Base-by-base conservation (phyloP, 2,888 invertebrate genomes). In the Adineta ricciae region DNA sequence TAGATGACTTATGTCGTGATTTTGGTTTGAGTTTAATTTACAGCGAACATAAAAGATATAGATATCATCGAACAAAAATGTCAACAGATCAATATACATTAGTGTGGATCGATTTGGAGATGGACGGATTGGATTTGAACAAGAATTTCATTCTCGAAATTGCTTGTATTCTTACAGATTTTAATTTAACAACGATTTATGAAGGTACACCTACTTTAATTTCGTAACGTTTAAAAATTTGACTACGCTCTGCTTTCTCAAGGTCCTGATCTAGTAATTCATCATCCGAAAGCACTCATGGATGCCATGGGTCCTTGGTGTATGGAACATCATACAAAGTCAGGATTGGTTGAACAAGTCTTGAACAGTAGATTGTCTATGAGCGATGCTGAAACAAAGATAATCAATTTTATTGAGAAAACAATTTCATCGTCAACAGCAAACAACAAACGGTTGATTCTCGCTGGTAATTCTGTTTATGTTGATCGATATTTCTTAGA, bases 381-480 rank as follows among this genome's bases (percentile, higher is more conserved):
- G 7, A 88, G 91, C 85, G 91, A 93, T 86, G 96, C 95, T 0
- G 95, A 96, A 89, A 89, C 91, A 21, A 85, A 92, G 88, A 88
- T 97, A 41, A 88, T 95, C 27, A 88, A 93, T 0, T 96, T 95
- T 90, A 89, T 97, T 0, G 90, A 92, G 87, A 88, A 91, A 84
- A 92, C 94, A 89, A 92, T 91, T 9, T 88, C 87, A 49, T 86
- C 88, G 88, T 93, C 93, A 27, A 91, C 91, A 92, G 36, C 91
- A 2, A 52, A 52, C 5, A 91, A 86, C 46, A 86, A 84, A 16
- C 83, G 41, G 21, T 87, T 88, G 46, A 89, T 89, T 4, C 88
- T 97, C 83, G 96, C 94, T 16, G 97, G 97, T 0, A 97, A 95
- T 91, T 93, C 94, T 84, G 93, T 97, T 5, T 94, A 95, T 88